Conservation (phyloP, 2,888 invertebrate genomes). For the Lordiphosa andalusiaca region DNA sequence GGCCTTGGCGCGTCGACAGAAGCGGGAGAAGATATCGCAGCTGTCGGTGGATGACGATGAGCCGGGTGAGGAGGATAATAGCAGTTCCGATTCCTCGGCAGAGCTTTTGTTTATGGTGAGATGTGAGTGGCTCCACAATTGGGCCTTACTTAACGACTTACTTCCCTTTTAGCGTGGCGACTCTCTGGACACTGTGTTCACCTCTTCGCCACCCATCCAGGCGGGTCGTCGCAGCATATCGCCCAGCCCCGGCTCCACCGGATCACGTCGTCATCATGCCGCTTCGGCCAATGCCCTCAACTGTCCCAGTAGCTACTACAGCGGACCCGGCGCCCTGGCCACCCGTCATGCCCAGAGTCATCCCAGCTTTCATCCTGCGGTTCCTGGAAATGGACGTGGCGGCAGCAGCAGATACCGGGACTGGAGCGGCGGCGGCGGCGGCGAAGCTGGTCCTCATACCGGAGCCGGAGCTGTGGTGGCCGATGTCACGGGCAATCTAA, state of each 20-base stretch:
- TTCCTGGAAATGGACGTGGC: conserved; percentile 43
- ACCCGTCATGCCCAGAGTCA: conserved; percentile 63
- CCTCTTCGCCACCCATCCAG: conserved; percentile 82
- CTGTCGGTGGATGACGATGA: conserved; percentile 58
- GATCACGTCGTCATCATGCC: conserved; percentile 62
- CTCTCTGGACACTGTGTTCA: conserved; percentile 85
- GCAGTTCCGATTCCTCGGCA: conserved; percentile 78
- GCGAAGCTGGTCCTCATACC: neutral
- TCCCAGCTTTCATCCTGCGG: conserved; percentile 56
- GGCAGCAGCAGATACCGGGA: conserved; percentile 53
- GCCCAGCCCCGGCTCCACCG: conserved; percentile 63
- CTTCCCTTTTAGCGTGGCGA: conserved; percentile 84
- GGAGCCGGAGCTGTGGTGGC: conserved; percentile 47
- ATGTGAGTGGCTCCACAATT: neutral
- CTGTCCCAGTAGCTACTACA: conserved; percentile 55
- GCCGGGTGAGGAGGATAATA: conserved; percentile 62
- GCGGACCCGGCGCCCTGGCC: conserved; percentile 51
- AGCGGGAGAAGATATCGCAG: conserved; percentile 55
- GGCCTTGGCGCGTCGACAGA: conserved; percentile 36
- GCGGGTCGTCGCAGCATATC: conserved; percentile 68
- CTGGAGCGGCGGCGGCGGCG: conserved; percentile 34
- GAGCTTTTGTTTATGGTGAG: conserved; percentile 81
- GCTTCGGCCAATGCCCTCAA: conserved; percentile 60
- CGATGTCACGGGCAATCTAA: conserved; percentile 80
- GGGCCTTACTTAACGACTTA: neutral